These are phyloP conservation scores for Bovichtus diacanthus DNA, from an alignment of 2,797 vertebrate species.

Conservation along the genomic window DNA sequence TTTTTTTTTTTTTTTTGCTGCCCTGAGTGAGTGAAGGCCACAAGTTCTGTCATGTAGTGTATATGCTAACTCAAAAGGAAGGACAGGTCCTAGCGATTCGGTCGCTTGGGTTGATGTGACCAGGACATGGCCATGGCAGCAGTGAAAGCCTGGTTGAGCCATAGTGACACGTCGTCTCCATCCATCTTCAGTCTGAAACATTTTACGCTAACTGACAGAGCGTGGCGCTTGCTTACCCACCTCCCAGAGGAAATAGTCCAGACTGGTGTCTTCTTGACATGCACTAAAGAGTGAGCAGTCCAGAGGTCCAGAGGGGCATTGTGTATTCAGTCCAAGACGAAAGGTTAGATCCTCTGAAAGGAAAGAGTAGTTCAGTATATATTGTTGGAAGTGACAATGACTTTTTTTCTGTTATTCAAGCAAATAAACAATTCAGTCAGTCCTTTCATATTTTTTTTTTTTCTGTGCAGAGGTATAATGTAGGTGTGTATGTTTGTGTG, in stretches of 20 bases:
- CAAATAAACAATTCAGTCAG: conserved; percentile 81
- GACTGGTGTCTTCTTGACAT: conserved; percentile 87
- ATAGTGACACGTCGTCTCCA: conserved; percentile 86
- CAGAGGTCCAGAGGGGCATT: conserved; percentile 84
- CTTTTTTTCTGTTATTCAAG: conserved; percentile 78
- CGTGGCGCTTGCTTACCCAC: conserved; percentile 86
- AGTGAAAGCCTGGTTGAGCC: conserved; percentile 85
- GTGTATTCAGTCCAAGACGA: conserved; percentile 86
- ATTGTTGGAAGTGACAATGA: conserved; percentile 83
- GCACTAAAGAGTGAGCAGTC: conserved; percentile 87
- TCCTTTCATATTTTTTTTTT: conserved; percentile 48
- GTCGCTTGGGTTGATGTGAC: conserved; percentile 86
- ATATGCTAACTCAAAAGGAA: conserved; percentile 86
- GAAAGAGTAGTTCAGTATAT: conserved; percentile 81
- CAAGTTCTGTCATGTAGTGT: conserved; percentile 83
- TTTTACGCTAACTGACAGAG: conserved; percentile 88
- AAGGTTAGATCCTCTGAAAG: conserved; percentile 84
- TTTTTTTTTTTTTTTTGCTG: conserved; percentile 30
- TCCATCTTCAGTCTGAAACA: conserved; percentile 87
- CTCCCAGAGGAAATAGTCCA: conserved; percentile 87
- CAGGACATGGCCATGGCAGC: conserved; percentile 85
- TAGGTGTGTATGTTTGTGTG: conserved; percentile 10
- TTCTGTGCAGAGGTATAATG: conserved; percentile 20
- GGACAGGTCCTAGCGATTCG: conserved; percentile 84
- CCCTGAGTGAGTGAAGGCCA: conserved; percentile 81